A percentile compares a stretch with the other conserved stretches of the same genome.
phyloP scores from a whole-genome alignment of 2,797 vertebrate species.

The Syngnathus rostellatus region DNA sequence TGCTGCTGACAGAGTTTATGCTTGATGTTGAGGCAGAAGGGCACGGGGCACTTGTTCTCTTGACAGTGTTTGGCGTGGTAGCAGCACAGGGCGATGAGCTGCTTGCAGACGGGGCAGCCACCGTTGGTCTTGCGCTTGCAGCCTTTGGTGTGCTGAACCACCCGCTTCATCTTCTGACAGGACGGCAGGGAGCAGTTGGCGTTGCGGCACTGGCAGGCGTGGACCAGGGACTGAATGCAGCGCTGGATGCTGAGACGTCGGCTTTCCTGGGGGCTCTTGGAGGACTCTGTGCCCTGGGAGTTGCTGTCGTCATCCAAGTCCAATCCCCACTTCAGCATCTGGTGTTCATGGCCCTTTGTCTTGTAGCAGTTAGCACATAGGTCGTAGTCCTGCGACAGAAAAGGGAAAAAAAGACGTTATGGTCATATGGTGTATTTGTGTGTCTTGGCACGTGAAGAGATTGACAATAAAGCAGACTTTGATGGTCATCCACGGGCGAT shows the following conservation, averaged over 20 bases:
- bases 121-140: conserved; percentile 99
- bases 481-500: background rate
- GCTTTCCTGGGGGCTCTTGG: conserved; percentile 97
- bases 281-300: conserved; percentile 83
- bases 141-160: conserved; percentile 97
- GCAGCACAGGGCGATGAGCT: conserved; percentile 97
- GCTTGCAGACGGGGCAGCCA: conserved; percentile 97
- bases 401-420: conserved; percentile 8
- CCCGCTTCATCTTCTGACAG: conserved; percentile 99
- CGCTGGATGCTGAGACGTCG: conserved; percentile 98
- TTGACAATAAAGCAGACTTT: too few species aligned
- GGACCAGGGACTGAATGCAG: conserved; percentile 97
- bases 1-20: conserved; percentile 98
- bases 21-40: conserved; percentile 99
- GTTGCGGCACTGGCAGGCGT: conserved; percentile 97
- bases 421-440: background rate
- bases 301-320: conserved; percentile 92
- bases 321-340: conserved; percentile 98
- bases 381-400: conserved; percentile 82
- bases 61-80: conserved; percentile 99
- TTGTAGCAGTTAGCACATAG: conserved; percentile 98
- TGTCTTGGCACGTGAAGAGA: too few species aligned
- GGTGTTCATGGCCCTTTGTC: conserved; percentile 90
- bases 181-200: conserved; percentile 96
- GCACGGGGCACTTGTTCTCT: conserved; percentile 99